phyloP scores from a whole-genome alignment of 2,797 vertebrate species.

The Cuculus canorus region DNA sequence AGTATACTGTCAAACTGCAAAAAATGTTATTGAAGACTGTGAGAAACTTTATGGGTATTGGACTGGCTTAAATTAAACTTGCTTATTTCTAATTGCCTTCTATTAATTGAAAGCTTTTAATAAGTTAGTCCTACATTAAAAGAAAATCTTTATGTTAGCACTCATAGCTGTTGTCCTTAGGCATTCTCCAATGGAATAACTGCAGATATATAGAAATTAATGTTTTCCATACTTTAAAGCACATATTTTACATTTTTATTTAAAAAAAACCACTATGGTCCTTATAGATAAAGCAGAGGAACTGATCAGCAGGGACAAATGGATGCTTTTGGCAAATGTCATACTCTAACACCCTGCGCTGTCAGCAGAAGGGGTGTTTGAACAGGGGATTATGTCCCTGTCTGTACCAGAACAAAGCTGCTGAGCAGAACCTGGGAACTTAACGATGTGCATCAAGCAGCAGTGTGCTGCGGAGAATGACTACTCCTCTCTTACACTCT shows the following conservation, averaged over 20 bases:
- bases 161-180: background rate
- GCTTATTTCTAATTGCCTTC: background rate
- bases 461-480: fast-evolving
- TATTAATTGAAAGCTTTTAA: background rate
- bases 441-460: background rate
- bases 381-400: background rate
- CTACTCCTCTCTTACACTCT: background rate
- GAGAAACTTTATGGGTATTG: background rate
- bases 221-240: background rate
- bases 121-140: background rate
- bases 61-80: background rate
- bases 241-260: background rate
- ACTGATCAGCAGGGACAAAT: background rate
- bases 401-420: background rate
- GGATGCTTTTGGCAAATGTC: background rate
- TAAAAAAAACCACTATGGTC: background rate
- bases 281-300: background rate
- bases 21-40: background rate
- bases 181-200: background rate
- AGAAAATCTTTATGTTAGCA: background rate
- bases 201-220: background rate
- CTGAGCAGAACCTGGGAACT: background rate
- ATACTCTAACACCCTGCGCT: background rate
- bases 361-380: background rate
- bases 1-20: background rate